Evolutionary conservation across 2,888 invertebrate species (phyloP).

Genomic region (Pandemis heparana): DNA sequence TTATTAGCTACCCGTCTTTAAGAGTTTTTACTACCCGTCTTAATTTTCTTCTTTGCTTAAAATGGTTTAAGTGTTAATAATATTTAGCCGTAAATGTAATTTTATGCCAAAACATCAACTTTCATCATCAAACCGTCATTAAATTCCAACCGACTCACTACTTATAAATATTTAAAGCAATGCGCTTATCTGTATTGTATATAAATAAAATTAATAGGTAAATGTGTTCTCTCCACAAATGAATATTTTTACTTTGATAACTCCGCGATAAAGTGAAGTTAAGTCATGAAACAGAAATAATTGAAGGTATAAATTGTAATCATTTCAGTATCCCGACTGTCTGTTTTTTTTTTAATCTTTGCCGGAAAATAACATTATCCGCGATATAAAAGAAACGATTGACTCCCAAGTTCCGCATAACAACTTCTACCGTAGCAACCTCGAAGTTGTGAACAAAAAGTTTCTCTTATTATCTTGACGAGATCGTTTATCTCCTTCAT

Average conservation of each 20-base stretch:
- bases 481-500: constrained; percentile 31
- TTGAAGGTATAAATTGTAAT: not conserved
- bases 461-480: constrained; percentile 31
- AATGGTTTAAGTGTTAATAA: too few relatives aligned
- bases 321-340: not conserved
- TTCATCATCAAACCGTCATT: too few relatives aligned
- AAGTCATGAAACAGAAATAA: not conserved
- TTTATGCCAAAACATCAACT: too few relatives aligned
- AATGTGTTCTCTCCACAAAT: too few relatives aligned
- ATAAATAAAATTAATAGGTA: not conserved
- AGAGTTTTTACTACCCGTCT: not conserved
- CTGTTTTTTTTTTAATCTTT: constrained; percentile 21
- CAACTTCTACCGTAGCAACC: constrained; percentile 20
- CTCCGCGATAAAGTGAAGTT: too few relatives aligned
- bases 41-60: too few relatives aligned
- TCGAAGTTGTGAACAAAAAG: constrained; percentile 32
- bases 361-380: constrained; percentile 5
- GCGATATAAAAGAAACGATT: constrained; percentile 32
- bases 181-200: too few relatives aligned
- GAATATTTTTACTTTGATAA: too few relatives aligned
- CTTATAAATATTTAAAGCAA: too few relatives aligned
- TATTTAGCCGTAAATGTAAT: too few relatives aligned
- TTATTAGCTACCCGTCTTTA: not conserved
- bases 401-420: constrained; percentile 34
- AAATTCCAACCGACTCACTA: too few relatives aligned